Evolutionary conservation across 1,140 invertebrate genomes (phyloP), one percentile per base, ranked within the genome.

Genomic region (Orius insidiosus): DNA sequence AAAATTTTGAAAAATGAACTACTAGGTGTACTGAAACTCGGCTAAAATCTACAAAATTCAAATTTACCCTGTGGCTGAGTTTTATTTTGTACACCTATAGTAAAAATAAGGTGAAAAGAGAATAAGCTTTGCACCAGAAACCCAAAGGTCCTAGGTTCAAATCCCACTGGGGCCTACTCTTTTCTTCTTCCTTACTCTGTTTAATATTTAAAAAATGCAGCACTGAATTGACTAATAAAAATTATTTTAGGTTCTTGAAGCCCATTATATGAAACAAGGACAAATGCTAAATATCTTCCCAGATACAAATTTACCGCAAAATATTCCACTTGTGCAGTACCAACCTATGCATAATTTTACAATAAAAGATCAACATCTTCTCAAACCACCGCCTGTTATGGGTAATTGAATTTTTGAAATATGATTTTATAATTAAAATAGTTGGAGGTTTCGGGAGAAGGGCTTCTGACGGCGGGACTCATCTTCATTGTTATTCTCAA

Each of bases 401-500:
- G 85, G 80, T 48, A n/a, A 16, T 41, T 4, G 39, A 41, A 41
- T 15, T 11, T 36, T 36, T 5, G 14, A n/a, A n/a, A n/a, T n/a
- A n/a, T n/a, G n/a, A n/a, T n/a, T n/a, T 36, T n/a, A 4, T 36
- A 36, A 11, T 5, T n/a, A 11, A 11, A 4, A n/a, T n/a, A 54
- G 80, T 75, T 53, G 78, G 80, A 50, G 75, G 78, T 39, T 85
- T 93, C 66, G 86, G 85, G 35, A 70, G 92, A 45, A 74, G 92
- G 56, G 92, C 92, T 40, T 95, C 89, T 5, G 92, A 97, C 68
- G 92, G 92, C 54, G 90, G 92, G 43, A 90, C 89, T 35, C 92
- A 95, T 70, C 73, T 93, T 32, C 80, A 85, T 52, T 77, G 80
- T 55, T 78, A 74, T 55, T 82, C 76, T 60, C 76, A 75, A 55